Evolutionary conservation across 2,113 vertebrate genomes (phyloP).

Genomic region (Apus apus): DNA sequence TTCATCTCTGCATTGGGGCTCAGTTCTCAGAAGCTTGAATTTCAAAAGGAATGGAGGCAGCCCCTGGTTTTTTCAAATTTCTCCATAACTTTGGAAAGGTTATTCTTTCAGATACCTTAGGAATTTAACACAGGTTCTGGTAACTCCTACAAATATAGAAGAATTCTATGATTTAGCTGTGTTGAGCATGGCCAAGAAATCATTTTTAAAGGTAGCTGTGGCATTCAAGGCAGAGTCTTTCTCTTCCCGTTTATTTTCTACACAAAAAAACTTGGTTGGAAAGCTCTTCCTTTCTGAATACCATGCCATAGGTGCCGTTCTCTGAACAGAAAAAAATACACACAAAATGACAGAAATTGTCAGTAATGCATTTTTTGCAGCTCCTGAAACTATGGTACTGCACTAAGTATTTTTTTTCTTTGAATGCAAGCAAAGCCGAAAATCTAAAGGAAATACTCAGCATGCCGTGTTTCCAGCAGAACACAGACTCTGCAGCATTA

Average conservation of each 20-base stretch:
- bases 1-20: fast-evolving
- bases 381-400: neutral
- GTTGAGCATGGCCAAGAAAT: neutral
- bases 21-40: neutral
- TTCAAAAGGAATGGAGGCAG: neutral
- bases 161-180: neutral
- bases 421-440: neutral
- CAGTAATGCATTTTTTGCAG: neutral
- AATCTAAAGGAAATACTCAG: neutral
- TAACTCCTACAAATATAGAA: neutral
- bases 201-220: neutral
- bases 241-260: neutral
- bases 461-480: neutral
- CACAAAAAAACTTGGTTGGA: neutral
- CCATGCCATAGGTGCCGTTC: fast-evolving
- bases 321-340: neutral
- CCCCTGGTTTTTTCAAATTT: neutral
- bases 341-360: neutral
- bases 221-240: neutral
- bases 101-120: neutral
- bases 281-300: neutral
- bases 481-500: neutral
- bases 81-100: neutral
- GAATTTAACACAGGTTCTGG: neutral
- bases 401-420: neutral